phyloP scores from a whole-genome alignment of 2,888 invertebrate species.

The Caenorhabditis sp. region DNA sequence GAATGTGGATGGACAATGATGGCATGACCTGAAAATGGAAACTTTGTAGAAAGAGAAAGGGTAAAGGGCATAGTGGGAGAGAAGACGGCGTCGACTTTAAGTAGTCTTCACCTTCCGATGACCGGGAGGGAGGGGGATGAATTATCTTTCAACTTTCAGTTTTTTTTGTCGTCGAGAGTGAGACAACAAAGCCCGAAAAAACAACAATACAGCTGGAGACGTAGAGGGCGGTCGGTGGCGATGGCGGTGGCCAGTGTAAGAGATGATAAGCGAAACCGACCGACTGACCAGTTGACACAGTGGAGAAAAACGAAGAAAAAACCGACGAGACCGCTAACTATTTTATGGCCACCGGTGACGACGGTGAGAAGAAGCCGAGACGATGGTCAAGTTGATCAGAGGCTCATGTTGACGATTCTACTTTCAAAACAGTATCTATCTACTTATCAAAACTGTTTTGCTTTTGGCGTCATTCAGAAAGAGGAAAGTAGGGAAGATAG shows the following conservation, averaged over 20 bases:
- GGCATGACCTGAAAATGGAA: constrained; percentile 67
- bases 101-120: constrained; percentile 15
- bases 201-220: constrained; percentile 59
- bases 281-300: constrained; percentile 57
- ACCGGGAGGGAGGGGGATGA: constrained; percentile 3
- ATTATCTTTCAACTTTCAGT: constrained; percentile 46
- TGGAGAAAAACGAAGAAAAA: neutral
- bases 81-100: constrained; percentile 14
- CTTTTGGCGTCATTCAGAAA: constrained; percentile 10
- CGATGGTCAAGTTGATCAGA: neutral
- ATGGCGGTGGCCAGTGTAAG: constrained; percentile 16
- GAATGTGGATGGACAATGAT: constrained; percentile 72
- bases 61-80: neutral
- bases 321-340: constrained; percentile 13
- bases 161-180: constrained; percentile 43
- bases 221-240: constrained; percentile 6
- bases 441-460: neutral
- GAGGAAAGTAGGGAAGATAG: neutral
- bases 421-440: neutral
- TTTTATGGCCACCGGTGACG: constrained; percentile 23
- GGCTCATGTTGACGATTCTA: neutral
- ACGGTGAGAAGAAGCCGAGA: constrained; percentile 10
- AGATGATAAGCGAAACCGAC: constrained; percentile 48
- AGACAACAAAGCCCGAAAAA: constrained; percentile 59
- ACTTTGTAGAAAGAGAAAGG: neutral